A percentile compares a stretch with the other conserved stretches of the same genome.
Conservation (phyloP, 2,113 vertebrate species). For the Prinia subflava region DNA sequence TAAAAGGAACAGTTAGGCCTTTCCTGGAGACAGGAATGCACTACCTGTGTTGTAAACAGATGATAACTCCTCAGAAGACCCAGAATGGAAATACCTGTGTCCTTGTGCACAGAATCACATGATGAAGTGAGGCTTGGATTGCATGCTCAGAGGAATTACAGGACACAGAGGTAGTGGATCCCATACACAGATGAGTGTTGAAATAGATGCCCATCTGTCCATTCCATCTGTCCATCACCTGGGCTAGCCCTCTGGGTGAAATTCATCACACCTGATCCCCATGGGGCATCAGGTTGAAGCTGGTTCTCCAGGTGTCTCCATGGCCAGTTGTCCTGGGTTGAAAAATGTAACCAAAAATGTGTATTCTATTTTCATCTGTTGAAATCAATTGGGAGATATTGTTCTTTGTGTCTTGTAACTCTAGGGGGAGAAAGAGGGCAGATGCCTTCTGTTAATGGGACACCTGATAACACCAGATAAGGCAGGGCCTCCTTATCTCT, state of each 20-base stretch:
- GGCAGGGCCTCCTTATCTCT: too few relatives aligned
- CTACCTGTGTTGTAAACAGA: background rate
- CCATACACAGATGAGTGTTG: accelerated
- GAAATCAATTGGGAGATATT: too few relatives aligned
- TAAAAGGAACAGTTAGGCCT: background rate
- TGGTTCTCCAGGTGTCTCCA: background rate
- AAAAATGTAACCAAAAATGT: too few relatives aligned
- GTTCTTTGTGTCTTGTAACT: too few relatives aligned
- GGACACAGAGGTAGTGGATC: background rate
- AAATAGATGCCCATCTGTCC: background rate
- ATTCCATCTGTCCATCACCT: background rate
- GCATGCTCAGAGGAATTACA: background rate
- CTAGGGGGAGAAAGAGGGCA: too few relatives aligned
- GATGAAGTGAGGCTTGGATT: background rate
- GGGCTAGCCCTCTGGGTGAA: background rate
- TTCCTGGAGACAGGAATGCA: background rate
- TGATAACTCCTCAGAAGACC: background rate
- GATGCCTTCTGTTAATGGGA: too few relatives aligned
- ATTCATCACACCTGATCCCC: background rate
- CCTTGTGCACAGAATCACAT: background rate
- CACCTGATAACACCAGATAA: too few relatives aligned
- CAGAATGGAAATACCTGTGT: background rate
- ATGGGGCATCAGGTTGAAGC: background rate
- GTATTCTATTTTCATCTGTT: too few relatives aligned
- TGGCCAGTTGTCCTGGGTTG: too few relatives aligned